Base-by-base conservation (phyloP, 2,888 invertebrate genomes). In the Eupithecia vulgata region DNA sequence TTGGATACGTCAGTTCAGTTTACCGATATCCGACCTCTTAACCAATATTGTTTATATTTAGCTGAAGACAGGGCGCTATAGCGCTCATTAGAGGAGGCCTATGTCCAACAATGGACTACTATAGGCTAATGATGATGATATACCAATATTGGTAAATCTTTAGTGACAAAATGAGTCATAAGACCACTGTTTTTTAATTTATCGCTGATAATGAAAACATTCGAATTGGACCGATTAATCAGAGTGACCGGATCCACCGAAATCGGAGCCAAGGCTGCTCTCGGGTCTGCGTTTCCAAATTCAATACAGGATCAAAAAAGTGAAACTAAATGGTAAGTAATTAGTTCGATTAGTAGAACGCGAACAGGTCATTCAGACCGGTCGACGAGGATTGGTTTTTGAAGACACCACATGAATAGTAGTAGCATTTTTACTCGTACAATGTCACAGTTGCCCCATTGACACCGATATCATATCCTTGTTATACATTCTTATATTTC, bases 21-120 rank as follows among this genome's bases (percentile, higher is more conserved):
- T 92, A 91, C 91, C 90, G 92, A 88, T 91, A 90, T 76, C 83
- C 86, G 90, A 91, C 90, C 92, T 87, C 88, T 86, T 91, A 87
- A 90, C 90, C 90, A 91, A 91, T 90, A 89, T 91, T 90, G 82
- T n/a, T n/a, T n/a, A n/a, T n/a, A n/a, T n/a, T n/a, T n/a, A n/a
- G n/a, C n/a, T n/a, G n/a, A n/a, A n/a, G n/a, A n/a, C n/a, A n/a
- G n/a, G n/a, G n/a, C n/a, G n/a, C n/a, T n/a, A n/a, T n/a, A n/a
- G n/a, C n/a, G n/a, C n/a, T n/a, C n/a, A n/a, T n/a, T n/a, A n/a
- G n/a, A n/a, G n/a, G n/a, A n/a, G n/a, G n/a, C n/a, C n/a, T n/a
- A n/a, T n/a, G n/a, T n/a, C n/a, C n/a, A n/a, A n/a, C n/a, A n/a
- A n/a, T n/a, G n/a, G n/a, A n/a, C n/a, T n/a, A n/a, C n/a, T n/a